A percentile compares a stretch with the other conserved stretches of the same genome.
phyloP scores from a whole-genome alignment of 2,113 vertebrate species.

The Cinclus cinclus region DNA sequence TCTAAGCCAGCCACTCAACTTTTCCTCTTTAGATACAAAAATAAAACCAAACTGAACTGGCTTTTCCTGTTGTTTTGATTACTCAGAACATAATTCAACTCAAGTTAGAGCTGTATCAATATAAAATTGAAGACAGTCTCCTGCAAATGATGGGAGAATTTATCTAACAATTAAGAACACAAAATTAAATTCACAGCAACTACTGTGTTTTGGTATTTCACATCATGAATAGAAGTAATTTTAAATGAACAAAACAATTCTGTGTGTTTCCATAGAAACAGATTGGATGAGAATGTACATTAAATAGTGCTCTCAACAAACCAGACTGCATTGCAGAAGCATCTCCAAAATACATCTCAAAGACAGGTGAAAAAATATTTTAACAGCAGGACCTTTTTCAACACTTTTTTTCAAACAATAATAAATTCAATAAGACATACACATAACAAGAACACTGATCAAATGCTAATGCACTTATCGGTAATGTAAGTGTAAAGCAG shows the following conservation, averaged over 20 bases:
- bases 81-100: neutral
- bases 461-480: neutral
- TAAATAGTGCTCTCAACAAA: neutral
- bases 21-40: neutral
- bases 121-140: neutral
- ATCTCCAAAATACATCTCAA: neutral
- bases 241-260: neutral
- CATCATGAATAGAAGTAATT: neutral
- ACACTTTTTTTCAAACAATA: neutral
- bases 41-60: too few species aligned
- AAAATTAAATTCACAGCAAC: neutral
- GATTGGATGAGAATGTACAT: neutral
- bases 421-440: neutral
- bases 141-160: neutral
- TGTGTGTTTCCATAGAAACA: constrained; percentile 38
- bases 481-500: neutral
- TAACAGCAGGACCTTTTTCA: neutral
- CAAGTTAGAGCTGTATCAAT: neutral
- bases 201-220: neutral
- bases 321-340: neutral
- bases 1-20: neutral
- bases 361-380: neutral
- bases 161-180: neutral
- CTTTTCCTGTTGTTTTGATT: too few species aligned
- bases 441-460: neutral